A percentile compares a stretch with the other conserved stretches of the same genome.
phyloP scores from a whole-genome alignment of 2,888 invertebrate genomes.

The Pteria penguin region DNA sequence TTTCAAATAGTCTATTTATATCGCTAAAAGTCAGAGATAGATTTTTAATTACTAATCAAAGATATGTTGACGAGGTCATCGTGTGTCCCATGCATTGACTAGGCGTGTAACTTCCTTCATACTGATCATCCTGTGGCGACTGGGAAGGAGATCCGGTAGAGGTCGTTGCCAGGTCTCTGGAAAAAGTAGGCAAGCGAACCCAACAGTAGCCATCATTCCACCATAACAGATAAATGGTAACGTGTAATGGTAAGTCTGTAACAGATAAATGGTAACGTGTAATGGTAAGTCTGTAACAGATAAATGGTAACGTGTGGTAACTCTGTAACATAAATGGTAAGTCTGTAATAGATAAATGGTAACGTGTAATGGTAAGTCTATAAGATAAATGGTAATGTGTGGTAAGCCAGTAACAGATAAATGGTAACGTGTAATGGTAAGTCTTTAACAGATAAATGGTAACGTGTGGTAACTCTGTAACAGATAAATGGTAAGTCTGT shows the following conservation, averaged over 20 bases:
- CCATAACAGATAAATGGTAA: slow-evolving; percentile 70
- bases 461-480: too few species aligned
- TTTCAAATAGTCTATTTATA: too few species aligned
- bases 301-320: slow-evolving; percentile 60
- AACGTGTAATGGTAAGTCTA: background rate
- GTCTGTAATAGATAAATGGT: too few species aligned
- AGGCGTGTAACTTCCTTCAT: slow-evolving; percentile 30
- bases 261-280: background rate
- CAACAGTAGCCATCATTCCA: slow-evolving; percentile 66
- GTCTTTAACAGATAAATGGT: slow-evolving; percentile 69
- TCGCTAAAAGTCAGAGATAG: too few species aligned
- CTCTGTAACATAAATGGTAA: slow-evolving; percentile 31
- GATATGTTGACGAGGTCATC: too few species aligned
- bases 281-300: too few species aligned
- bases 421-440: slow-evolving; percentile 1
- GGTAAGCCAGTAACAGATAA: background rate
- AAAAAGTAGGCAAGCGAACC: slow-evolving; percentile 60
- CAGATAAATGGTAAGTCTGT: slow-evolving; percentile 69
- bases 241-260: slow-evolving; percentile 67
- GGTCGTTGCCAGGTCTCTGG: slow-evolving; percentile 67
- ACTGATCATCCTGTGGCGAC: slow-evolving; percentile 64
- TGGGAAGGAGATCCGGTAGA: slow-evolving; percentile 68
- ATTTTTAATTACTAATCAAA: too few species aligned
- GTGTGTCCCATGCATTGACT: slow-evolving; percentile 27
- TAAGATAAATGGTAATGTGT: slow-evolving; percentile 48